Evolutionary conservation across 2,113 vertebrate genomes (phyloP).

Genomic region (Amia ocellicauda): DNA sequence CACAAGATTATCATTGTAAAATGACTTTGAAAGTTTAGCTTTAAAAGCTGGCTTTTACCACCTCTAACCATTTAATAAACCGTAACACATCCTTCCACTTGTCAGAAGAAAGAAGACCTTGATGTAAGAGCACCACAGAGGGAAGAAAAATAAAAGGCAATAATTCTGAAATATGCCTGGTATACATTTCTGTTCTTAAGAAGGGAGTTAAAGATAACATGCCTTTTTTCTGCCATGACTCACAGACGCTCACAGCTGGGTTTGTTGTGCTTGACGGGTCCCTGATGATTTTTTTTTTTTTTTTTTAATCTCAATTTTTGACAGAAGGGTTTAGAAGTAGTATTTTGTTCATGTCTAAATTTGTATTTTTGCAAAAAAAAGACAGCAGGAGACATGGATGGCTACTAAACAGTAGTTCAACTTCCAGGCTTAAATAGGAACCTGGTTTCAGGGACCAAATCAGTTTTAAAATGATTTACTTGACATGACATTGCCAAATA

Average conservation of each 20-base stretch:
- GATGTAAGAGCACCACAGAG: conserved; percentile 25
- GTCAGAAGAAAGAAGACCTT: conserved; percentile 33
- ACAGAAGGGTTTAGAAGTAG: conserved; percentile 59
- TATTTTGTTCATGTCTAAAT: conserved; percentile 62
- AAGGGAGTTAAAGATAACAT: conserved; percentile 52
- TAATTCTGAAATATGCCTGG: conserved; percentile 42
- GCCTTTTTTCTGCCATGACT: conserved; percentile 55
- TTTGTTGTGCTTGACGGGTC: conserved; percentile 56
- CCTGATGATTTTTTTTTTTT: conserved; percentile 48
- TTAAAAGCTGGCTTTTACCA: conserved; percentile 7
- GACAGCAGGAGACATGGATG: conserved; percentile 3
- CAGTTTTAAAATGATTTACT: conserved; percentile 31
- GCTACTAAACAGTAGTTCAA: conserved; percentile 7
- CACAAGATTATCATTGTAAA: conserved; percentile 2
- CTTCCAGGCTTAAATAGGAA: neutral
- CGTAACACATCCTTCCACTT: conserved; percentile 25
- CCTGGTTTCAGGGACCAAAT: neutral
- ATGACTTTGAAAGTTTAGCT: neutral
- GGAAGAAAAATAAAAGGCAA: conserved; percentile 48
- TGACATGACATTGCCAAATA: conserved; percentile 3
- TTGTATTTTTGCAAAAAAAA: conserved; percentile 41
- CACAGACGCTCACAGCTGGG: conserved; percentile 41
- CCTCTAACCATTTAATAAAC: conserved; percentile 10
- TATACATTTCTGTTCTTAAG: conserved; percentile 50
- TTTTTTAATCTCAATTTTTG: conserved; percentile 61